Evolutionary conservation across 2,113 vertebrate genomes (phyloP), one percentile per base, ranked within the genome.

Genomic region (Myanophis thanlyinensis): DNA sequence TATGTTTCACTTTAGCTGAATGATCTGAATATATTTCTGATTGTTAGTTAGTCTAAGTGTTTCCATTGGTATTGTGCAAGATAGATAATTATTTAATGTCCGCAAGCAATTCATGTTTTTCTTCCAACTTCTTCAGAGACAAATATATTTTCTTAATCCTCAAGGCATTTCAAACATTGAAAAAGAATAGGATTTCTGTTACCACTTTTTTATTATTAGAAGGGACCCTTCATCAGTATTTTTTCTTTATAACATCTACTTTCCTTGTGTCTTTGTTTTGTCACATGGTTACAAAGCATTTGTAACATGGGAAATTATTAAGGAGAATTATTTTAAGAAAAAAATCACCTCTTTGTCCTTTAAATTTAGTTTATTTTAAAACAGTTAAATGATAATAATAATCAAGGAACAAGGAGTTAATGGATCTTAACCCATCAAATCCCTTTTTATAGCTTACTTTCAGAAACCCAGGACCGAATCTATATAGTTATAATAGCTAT

Each of bases 1-100:
- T 22, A 56, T 30, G 92, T 93, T 91, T 80, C 62, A 54, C 90
- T 35, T 48, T 94, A 0, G 89, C 86, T 91, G 22, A 89, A 89
- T 88, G 89, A 91, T 27, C 35, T 12, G 46, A 85, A 18, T 92
- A 23, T 93, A 89, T 92, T 94, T 92, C 86, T 73, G 23, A 40
- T 93, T 86, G 4, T 80, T 54, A 85, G 5, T 91, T 52, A 93
- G 25, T 40, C 87, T 53, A 48, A 18, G 2, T 13, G 2, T 85
- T 85, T 44, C 80, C 80, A 85, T n/a, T 49, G 3, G 40, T 51
- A 22, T n/a, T 91, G 25, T 87, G 54, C 54, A 87, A 23, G 12
- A 67, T 91, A 10, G 22, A 49, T 62, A n/a, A 87, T 87, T 87
- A 25, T 22, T 49, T 46, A 49, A 46, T 87, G 86, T 20, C 40